A percentile compares a stretch with the other conserved stretches of the same genome.
Conservation (phyloP, 2,888 invertebrate species). For the Tetragnatha montana region DNA sequence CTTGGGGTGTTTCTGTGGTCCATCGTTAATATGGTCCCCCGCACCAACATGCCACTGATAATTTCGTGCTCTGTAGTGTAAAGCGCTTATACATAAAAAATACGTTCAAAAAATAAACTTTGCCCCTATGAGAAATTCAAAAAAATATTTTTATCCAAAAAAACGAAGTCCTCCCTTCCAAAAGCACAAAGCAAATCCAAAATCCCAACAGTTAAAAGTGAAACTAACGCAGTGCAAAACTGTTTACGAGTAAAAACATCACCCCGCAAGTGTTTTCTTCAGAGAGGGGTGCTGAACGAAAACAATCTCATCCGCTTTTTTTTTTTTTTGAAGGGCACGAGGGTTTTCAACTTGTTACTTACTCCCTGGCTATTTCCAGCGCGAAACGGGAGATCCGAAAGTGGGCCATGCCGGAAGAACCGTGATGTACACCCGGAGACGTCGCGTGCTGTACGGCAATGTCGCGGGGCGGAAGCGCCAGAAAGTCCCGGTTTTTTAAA, state of each 20-base stretch:
- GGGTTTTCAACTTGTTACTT: background rate
- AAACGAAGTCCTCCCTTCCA: background rate
- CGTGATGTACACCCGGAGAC: conserved; percentile 34
- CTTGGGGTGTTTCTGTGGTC: no score
- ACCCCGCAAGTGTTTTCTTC: background rate
- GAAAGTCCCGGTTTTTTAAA: conserved; percentile 3
- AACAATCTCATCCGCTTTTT: background rate
- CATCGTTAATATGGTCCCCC: no score
- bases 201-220: no score
- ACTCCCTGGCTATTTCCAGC: conserved; percentile 17
- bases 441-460: conserved; percentile 26
- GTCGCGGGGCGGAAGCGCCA: conserved; percentile 10
- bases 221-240: no score
- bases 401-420: conserved; percentile 49
- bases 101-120: background rate
- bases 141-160: background rate
- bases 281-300: background rate
- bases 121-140: background rate
- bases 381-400: conserved; percentile 10
- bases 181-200: no score
- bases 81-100: no score
- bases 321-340: background rate
- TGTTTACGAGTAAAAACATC: background rate
- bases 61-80: no score
- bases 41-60: no score